A percentile compares a stretch with the other conserved stretches of the same genome.
Evolutionary conservation across 2,888 invertebrate species (phyloP).

Genomic region (Drosophila anceps): DNA sequence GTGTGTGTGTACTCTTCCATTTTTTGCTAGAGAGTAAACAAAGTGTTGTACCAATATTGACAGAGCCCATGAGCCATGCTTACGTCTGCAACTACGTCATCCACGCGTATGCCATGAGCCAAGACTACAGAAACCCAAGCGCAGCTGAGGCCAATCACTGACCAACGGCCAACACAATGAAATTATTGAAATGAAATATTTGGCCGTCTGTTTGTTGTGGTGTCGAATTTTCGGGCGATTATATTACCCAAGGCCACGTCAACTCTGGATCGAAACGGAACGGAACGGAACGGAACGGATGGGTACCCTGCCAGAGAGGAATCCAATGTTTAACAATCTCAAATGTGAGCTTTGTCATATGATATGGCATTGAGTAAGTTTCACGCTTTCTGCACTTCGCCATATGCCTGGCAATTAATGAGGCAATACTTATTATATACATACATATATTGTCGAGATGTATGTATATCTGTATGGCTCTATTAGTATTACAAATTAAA

Average conservation of each 20-base stretch:
- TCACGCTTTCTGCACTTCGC: neutral
- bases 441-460: neutral
- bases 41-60: constrained; percentile 74
- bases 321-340: constrained; percentile 45
- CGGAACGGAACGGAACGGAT: neutral
- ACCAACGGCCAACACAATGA: constrained; percentile 47
- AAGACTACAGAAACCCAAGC: constrained; percentile 12
- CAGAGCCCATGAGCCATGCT: constrained; percentile 64
- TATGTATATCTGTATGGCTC: neutral
- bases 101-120: constrained; percentile 13
- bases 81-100: constrained; percentile 60
- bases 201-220: constrained; percentile 53
- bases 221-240: constrained; percentile 67
- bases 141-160: constrained; percentile 38
- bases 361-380: constrained; percentile 17
- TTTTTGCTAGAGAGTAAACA: constrained; percentile 61
- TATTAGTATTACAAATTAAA: neutral
- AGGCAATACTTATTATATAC: neutral
- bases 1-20: constrained; percentile 14
- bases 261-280: constrained; percentile 1
- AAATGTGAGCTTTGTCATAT: constrained; percentile 37
- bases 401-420: constrained; percentile 17
- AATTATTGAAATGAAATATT: constrained; percentile 71
- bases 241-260: constrained; percentile 53
- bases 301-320: constrained; percentile 14